Conservation (phyloP, 1,140 invertebrate genomes). For the Drosophila littoralis region DNA sequence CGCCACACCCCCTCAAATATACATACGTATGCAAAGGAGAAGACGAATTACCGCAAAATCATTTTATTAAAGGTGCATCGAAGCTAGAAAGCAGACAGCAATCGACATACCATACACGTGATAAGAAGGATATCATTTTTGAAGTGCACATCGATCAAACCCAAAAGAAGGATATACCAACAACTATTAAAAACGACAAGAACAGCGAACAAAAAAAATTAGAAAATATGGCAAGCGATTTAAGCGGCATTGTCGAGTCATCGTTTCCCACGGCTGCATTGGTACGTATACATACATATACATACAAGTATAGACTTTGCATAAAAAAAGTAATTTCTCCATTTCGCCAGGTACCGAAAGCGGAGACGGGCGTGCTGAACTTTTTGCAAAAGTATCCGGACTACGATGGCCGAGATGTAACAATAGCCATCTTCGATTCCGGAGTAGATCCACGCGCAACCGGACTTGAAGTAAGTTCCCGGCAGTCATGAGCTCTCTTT, state of each 20-base stretch:
- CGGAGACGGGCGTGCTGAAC: constrained; percentile 95
- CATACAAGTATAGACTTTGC: not conserved
- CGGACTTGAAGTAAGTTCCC: constrained; percentile 93
- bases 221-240: constrained; percentile 59
- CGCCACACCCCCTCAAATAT: constrained; percentile 15
- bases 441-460: constrained; percentile 98
- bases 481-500: not conserved
- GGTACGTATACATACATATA: constrained; percentile 50
- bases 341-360: constrained; percentile 90
- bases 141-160: constrained; percentile 6
- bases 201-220: constrained; percentile 41
- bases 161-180: not conserved
- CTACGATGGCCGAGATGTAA: constrained; percentile 95
- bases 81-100: constrained; percentile 21
- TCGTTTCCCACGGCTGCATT: constrained; percentile 93
- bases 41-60: constrained; percentile 53
- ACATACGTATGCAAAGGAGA: constrained; percentile 40
- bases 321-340: not conserved
- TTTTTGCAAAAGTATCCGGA: constrained; percentile 96
- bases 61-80: constrained; percentile 47
- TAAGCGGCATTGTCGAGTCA: constrained; percentile 87
- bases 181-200: constrained; percentile 24
- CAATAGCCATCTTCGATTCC: constrained; percentile 98
- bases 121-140: constrained; percentile 25
- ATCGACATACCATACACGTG: constrained; percentile 11